Percentiles rank a stretch among this genome's conserved stretches.
Evolutionary conservation across 1,140 invertebrate species (phyloP).

Genomic region (Bombus sylvicola): DNA sequence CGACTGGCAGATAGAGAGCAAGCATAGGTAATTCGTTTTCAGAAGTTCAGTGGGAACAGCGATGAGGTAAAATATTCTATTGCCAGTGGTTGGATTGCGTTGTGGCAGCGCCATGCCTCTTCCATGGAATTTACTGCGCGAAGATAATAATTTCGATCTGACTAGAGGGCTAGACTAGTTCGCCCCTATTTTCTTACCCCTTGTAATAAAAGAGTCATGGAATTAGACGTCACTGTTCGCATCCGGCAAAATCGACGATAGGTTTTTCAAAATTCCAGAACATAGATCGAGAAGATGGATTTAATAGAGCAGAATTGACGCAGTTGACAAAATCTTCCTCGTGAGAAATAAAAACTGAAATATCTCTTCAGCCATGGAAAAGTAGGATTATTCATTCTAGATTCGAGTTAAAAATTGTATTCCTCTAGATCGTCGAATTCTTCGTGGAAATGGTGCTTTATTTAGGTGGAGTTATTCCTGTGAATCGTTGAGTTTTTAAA

Average conservation of each 20-base stretch:
- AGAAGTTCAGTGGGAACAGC: neutral
- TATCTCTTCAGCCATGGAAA: neutral
- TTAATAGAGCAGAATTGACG: neutral
- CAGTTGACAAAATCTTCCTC: neutral
- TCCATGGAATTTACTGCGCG: constrained; percentile 38
- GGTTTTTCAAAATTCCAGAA: neutral
- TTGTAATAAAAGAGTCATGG: neutral
- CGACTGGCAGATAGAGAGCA: neutral
- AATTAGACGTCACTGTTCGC: neutral
- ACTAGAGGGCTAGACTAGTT: neutral
- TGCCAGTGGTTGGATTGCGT: neutral
- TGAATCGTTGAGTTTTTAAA: no score
- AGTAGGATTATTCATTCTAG: neutral
- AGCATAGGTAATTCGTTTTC: constrained; percentile 26
- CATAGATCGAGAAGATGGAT: neutral
- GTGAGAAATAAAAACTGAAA: neutral
- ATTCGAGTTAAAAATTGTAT: neutral
- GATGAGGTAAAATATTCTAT: constrained; percentile 16
- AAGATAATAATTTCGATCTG: constrained; percentile 37
- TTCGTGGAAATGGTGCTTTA: no score
- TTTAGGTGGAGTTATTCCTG: neutral
- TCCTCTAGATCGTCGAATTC: neutral
- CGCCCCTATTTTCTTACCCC: neutral
- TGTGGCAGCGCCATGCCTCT: neutral
- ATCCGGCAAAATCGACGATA: no score